These are phyloP conservation scores for Philypnodon macrostomus DNA, from an alignment of 2,797 vertebrate species.

Conservation along the genomic window DNA sequence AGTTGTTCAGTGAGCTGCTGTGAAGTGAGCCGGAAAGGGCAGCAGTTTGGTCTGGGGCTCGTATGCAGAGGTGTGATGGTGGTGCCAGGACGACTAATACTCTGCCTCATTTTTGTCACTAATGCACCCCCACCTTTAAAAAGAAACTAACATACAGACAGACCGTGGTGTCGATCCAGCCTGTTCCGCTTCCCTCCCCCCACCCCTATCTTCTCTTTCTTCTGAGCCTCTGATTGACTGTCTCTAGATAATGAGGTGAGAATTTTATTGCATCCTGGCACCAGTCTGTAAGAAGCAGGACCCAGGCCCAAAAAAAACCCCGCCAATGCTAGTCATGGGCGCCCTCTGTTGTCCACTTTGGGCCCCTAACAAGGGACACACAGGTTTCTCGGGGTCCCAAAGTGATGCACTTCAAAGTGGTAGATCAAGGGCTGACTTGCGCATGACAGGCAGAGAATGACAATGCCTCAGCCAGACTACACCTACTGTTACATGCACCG, in stretches of 20 bases:
- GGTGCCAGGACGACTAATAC: constrained; percentile 48
- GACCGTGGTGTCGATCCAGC: constrained; percentile 51
- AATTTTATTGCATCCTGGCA: constrained; percentile 78
- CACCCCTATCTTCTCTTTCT: constrained; percentile 54
- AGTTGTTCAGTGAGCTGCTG: constrained; percentile 57
- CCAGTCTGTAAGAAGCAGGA: constrained; percentile 60
- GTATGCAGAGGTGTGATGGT: constrained; percentile 52
- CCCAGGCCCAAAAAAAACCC: not conserved
- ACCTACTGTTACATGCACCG: constrained; percentile 62
- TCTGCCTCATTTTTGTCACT: constrained; percentile 58
- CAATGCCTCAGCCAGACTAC: constrained; percentile 73
- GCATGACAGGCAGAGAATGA: constrained; percentile 78
- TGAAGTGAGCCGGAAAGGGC: constrained; percentile 62
- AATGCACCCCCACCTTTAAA: constrained; percentile 30
- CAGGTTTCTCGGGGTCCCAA: constrained; percentile 30
- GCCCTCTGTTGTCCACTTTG: constrained; percentile 70
- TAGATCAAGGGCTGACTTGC: constrained; percentile 79
- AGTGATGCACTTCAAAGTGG: constrained; percentile 78
- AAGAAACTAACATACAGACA: constrained; percentile 47
- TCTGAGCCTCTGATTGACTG: constrained; percentile 75
- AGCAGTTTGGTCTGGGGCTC: constrained; percentile 50
- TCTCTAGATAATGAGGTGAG: constrained; percentile 83
- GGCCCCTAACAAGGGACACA: not conserved
- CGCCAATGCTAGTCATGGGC: constrained; percentile 53
- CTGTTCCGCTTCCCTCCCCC: constrained; percentile 34